Conservation (phyloP, 2,888 invertebrate species). For the Drosophila atripex region DNA sequence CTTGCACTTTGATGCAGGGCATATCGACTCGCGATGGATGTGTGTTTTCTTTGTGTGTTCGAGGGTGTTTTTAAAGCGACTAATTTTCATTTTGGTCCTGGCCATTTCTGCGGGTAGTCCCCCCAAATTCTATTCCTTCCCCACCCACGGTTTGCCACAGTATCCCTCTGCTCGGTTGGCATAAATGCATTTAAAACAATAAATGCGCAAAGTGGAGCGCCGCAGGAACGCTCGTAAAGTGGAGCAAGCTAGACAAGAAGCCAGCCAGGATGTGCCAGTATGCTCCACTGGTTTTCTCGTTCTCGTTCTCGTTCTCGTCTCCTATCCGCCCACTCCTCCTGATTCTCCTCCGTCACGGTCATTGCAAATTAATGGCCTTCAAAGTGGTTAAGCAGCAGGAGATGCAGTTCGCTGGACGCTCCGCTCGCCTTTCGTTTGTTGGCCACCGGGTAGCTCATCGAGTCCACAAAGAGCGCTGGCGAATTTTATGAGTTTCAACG, state of each 20-base stretch:
- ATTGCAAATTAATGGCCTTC: conserved; percentile 76
- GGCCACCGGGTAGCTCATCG: conserved; percentile 61
- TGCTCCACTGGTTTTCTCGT: conserved; percentile 29
- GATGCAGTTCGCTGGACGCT: conserved; percentile 48
- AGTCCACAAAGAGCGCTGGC: conserved; percentile 60
- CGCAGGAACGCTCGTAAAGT: conserved; percentile 36
- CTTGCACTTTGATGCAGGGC: conserved; percentile 50
- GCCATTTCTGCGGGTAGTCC: conserved; percentile 10
- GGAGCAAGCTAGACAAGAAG: conserved; percentile 32
- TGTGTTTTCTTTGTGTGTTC: conserved; percentile 18
- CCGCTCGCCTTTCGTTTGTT: conserved; percentile 25
- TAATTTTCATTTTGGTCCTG: conserved; percentile 22
- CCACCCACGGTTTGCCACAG: neutral
- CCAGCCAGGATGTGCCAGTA: conserved; percentile 43
- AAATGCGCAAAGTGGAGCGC: conserved; percentile 43
- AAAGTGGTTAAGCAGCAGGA: conserved; percentile 63
- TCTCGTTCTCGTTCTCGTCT: neutral
- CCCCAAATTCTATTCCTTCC: conserved; percentile 2
- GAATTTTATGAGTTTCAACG: conserved; percentile 76
- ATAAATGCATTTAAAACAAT: conserved; percentile 52
- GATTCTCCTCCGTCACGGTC: conserved; percentile 50
- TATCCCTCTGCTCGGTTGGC: conserved; percentile 10
- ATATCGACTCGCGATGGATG: conserved; percentile 52
- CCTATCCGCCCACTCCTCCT: neutral
- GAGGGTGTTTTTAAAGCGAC: conserved; percentile 26